Evolutionary conservation across 2,113 vertebrate species (phyloP), one percentile per base, ranked within the genome.

Genomic region (Furnarius figulus): DNA sequence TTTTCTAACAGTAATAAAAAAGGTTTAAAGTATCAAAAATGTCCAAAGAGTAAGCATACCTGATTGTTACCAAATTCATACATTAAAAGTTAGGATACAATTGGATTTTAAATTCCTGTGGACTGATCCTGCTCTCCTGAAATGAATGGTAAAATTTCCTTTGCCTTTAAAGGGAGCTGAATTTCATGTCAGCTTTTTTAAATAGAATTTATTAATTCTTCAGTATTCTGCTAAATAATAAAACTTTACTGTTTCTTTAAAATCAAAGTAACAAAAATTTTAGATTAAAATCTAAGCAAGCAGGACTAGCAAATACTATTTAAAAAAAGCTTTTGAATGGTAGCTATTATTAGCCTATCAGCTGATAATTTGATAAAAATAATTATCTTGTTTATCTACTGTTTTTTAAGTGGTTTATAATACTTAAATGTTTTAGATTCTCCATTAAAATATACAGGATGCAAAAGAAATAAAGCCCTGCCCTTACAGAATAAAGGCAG

Each of bases 341-440:
- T 47, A 94, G 55, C 55, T 95, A 55, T 76, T 85, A n/a, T 67
- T 88, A 91, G 21, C 16, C 37, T 85, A 53, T 76, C 30, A 35
- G 50, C 47, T 93, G 92, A 92, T 89, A 89, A 93, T 85, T 87
- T 61, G 28, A 68, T 90, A 40, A 81, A 94, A 95, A 93, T 1
- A 71, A 84, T 81, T 93, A 33, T 61, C 61, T 59, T 88, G 80
- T 86, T 96, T 91, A 44, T 77, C 52, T 80, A 14, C 56, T 62
- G 12, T 84, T 96, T 93, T 96, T 93, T 35, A 44, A 62, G 42
- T 65, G 20, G 3, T 85, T 94, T 91, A 22, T 46, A 61, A n/a
- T 49, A 93, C 40, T 87, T 74, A 39, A 9, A 81, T 75, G 7
- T 68, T 87, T 84, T 72, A 71, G 24, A 33, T 73, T 92, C 27